Conservation (phyloP, 2,888 invertebrate genomes). For the Octodonta nipae region DNA sequence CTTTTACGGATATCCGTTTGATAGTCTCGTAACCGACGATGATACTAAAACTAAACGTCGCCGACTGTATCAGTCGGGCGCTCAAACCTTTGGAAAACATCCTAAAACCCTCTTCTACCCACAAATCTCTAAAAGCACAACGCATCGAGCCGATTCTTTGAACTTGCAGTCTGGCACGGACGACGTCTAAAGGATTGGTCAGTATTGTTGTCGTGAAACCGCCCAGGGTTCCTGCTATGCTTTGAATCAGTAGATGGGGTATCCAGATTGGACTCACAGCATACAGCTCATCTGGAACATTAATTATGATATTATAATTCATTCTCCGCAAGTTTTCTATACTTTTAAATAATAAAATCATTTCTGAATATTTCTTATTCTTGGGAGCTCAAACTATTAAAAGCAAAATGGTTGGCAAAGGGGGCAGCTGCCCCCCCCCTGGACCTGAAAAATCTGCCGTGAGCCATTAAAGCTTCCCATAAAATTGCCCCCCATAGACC, state of each 20-base stretch:
- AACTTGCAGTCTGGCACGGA: conserved; percentile 83
- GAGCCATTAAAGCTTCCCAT: no score
- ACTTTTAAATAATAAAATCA: no score
- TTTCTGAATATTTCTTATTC: no score
- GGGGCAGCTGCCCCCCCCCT: no score
- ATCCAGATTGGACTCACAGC: conserved; percentile 61
- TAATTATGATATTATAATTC: no score
- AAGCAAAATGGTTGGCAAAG: no score
- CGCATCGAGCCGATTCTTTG: conserved; percentile 70
- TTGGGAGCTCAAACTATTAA: no score
- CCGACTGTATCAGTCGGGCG: conserved; percentile 82
- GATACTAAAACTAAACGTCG: conserved; percentile 86
- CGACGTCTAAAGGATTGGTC: conserved; percentile 91
- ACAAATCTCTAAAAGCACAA: conserved; percentile 63
- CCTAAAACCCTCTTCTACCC: conserved; percentile 73
- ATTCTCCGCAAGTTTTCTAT: no score
- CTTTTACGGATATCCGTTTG: conserved; percentile 78
- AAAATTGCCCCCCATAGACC: no score
- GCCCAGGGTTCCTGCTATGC: conserved; percentile 78
- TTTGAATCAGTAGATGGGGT: conserved; percentile 74
- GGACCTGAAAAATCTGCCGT: no score
- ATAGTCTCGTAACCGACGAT: conserved; percentile 93
- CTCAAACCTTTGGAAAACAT: conserved; percentile 86
- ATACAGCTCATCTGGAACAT: conserved; percentile 70
- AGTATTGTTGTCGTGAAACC: conserved; percentile 86